A percentile compares a stretch with the other conserved stretches of the same genome.
phyloP scores from a whole-genome alignment of 1,140 invertebrate species.

The Phymastichus coffea region DNA sequence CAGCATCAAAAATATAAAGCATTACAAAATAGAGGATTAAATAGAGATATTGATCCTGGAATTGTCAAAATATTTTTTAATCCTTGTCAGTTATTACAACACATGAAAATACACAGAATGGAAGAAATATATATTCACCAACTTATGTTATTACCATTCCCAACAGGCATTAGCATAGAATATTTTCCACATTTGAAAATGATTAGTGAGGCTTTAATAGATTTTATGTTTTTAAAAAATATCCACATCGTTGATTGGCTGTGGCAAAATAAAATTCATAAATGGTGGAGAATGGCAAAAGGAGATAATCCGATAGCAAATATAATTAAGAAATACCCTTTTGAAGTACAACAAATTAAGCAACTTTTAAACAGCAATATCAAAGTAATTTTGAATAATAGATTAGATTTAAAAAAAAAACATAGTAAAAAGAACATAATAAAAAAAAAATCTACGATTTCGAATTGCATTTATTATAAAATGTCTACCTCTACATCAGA shows the following conservation, averaged over 20 bases:
- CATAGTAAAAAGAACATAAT: constrained; percentile 24
- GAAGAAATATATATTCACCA: constrained; percentile 37
- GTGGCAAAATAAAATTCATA: constrained; percentile 31
- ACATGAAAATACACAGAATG: constrained; percentile 40
- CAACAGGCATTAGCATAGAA: constrained; percentile 30
- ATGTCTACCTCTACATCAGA: too few species aligned
- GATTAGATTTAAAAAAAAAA: constrained; percentile 2
- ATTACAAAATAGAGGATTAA: constrained; percentile 33
- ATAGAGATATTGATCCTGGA: constrained; percentile 35
- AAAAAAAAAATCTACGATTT: constrained; percentile 12
- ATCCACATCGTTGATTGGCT: constrained; percentile 48
- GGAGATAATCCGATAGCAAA: constrained; percentile 23
- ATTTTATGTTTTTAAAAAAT: constrained; percentile 40
- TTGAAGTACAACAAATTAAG: constrained; percentile 14
- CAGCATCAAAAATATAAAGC: constrained; percentile 37
- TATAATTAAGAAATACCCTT: constrained; percentile 27
- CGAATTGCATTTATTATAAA: too few species aligned
- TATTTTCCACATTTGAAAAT: constrained; percentile 39
- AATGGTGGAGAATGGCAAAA: constrained; percentile 40
- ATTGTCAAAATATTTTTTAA: constrained; percentile 47
- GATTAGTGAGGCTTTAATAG: constrained; percentile 43
- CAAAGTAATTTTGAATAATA: neutral
- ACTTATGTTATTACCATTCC: constrained; percentile 50
- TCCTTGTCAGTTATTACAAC: constrained; percentile 47
- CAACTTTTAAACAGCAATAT: constrained; percentile 7